These are phyloP conservation scores for Parus major DNA, from an alignment of 2,113 vertebrate species.

Conservation along the genomic window DNA sequence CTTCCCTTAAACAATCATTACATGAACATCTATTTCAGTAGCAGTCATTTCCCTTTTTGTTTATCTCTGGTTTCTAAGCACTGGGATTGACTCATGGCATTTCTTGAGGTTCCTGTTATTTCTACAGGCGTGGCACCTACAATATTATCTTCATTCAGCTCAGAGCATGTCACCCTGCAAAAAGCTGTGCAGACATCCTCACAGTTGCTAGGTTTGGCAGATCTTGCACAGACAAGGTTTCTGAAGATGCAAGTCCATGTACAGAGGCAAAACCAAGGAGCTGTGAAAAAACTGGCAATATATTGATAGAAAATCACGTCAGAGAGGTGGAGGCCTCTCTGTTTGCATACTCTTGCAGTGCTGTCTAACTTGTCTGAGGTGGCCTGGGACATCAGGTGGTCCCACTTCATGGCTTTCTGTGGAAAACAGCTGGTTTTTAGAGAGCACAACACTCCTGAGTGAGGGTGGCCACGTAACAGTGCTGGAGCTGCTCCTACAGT, in stretches of 20 bases:
- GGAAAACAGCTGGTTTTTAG: not conserved
- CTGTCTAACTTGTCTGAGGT: not conserved
- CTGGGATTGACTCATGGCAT: not conserved
- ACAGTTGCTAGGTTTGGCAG: not conserved
- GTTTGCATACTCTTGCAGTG: not conserved
- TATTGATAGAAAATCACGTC: accelerated
- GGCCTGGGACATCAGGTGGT: not conserved
- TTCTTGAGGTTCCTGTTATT: not conserved
- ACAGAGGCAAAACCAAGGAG: not conserved
- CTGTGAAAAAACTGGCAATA: not conserved
- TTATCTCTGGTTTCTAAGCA: not conserved
- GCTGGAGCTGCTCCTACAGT: not conserved
- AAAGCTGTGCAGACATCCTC: not conserved
- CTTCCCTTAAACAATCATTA: not conserved
- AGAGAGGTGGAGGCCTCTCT: not conserved
- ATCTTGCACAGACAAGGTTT: not conserved
- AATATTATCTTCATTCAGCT: not conserved
- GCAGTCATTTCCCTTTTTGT: not conserved
- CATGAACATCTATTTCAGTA: not conserved
- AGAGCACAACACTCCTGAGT: not conserved
- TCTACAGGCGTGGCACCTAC: not conserved
- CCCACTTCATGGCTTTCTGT: not conserved
- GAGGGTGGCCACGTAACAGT: not conserved
- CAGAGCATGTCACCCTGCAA: not conserved
- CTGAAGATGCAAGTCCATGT: not conserved